A percentile compares a stretch with the other conserved stretches of the same genome.
phyloP scores from a whole-genome alignment of 35 echinoderm and acorn worm species.

The Patiria miniata region DNA sequence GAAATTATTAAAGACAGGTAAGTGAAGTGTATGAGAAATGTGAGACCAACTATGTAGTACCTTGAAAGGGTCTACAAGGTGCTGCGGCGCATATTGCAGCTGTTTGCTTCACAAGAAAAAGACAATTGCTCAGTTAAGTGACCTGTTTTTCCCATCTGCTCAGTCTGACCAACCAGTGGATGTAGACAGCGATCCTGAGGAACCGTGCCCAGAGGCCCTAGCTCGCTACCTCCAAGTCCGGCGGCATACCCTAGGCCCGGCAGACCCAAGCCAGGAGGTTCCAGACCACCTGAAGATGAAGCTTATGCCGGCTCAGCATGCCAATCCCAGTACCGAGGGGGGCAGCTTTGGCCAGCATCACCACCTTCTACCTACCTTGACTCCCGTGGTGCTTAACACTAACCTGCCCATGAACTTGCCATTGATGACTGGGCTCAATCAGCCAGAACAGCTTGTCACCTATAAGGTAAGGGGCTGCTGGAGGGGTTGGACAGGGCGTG shows the following conservation, averaged over 20 bases:
- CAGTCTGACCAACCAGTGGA: conserved; percentile 67
- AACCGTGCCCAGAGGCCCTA: conserved; percentile 71
- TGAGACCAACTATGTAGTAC: too few species aligned
- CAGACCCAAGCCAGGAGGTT: conserved; percentile 74
- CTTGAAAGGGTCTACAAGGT: too few species aligned
- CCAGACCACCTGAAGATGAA: conserved; percentile 30
- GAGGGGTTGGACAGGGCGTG: too few species aligned
- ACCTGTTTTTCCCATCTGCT: too few species aligned
- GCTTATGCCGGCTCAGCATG: neutral
- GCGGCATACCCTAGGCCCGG: conserved; percentile 73
- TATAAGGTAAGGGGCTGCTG: conserved; percentile 94
- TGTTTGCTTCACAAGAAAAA: too few species aligned
- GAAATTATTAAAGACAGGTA: too few species aligned
- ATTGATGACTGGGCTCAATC: conserved; percentile 30
- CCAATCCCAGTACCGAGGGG: neutral
- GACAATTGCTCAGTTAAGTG: too few species aligned
- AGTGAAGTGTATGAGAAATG: too few species aligned
- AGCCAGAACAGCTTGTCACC: conserved; percentile 62
- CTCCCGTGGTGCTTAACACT: conserved; percentile 42
- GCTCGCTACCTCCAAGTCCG: conserved; percentile 74
- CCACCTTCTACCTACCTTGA: neutral
- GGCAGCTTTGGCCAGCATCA: neutral
- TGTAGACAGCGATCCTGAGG: conserved; percentile 88
- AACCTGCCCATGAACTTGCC: conserved; percentile 93
- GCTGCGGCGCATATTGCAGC: too few species aligned